Conservation (phyloP, 64 coral and sea anemone genomes). For the Pocillopora verrucosa region DNA sequence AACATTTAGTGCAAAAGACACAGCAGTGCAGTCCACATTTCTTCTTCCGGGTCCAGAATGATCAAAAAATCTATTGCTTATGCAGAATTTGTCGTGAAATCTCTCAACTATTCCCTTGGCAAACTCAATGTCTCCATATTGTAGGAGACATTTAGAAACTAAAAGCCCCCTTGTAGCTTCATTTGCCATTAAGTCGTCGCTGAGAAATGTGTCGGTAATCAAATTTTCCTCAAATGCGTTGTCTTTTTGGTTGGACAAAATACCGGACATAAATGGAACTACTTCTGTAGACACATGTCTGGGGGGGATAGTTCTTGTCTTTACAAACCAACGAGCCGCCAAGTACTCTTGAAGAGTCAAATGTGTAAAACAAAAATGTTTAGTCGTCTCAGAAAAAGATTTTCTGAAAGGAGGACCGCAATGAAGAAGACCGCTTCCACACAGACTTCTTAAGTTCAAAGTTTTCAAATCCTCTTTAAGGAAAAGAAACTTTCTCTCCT, state of each 20-base stretch:
- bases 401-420: conserved; percentile 11
- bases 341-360: conserved; percentile 31
- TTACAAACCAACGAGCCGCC: conserved; percentile 26
- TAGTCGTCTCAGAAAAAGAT: conserved; percentile 1
- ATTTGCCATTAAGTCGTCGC: not conserved
- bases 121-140: conserved; percentile 16
- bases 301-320: not conserved
- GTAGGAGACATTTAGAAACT: conserved; percentile 3
- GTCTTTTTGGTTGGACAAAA: not conserved
- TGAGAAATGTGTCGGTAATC: not conserved
- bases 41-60: no score
- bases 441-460: not conserved
- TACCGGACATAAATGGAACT: conserved; percentile 25
- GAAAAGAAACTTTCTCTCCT: conserved; percentile 27
- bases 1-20: conserved; percentile 4
- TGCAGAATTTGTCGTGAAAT: no score
- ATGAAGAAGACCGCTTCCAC: conserved; percentile 37
- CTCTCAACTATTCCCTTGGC: not conserved
- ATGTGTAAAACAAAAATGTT: conserved; percentile 45
- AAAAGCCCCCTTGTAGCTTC: no score
- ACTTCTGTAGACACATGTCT: not conserved
- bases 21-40: conserved; percentile 18
- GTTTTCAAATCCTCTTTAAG: conserved; percentile 9
- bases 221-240: not conserved
- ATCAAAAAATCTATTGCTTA: no score